Evolutionary conservation across 2,113 vertebrate genomes (phyloP).

Genomic region (Siphamia tubifer): DNA sequence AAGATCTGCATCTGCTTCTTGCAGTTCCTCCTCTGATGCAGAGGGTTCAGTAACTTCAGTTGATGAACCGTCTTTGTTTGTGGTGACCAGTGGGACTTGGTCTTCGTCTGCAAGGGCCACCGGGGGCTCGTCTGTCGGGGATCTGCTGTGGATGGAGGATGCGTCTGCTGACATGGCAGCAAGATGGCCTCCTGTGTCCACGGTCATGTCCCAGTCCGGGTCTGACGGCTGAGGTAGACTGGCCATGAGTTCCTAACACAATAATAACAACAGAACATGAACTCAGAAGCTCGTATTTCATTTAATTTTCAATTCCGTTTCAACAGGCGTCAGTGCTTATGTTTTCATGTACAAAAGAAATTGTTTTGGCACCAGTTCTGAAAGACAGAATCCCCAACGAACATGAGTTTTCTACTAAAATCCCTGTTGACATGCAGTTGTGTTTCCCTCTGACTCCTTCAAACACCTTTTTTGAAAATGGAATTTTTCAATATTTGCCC

Average conservation of each 20-base stretch:
- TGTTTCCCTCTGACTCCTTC: too few species aligned
- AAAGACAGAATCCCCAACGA: too few species aligned
- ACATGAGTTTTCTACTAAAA: too few species aligned
- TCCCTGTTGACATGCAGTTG: too few species aligned
- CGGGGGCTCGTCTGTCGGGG: not conserved
- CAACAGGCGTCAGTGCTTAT: too few species aligned
- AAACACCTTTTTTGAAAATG: too few species aligned
- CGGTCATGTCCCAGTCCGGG: conserved; percentile 86
- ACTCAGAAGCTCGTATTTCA: not conserved
- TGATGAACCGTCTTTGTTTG: conserved; percentile 30
- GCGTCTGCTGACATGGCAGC: conserved; percentile 63
- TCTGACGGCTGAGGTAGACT: conserved; percentile 95
- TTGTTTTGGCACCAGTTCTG: too few species aligned
- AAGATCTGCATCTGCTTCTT: conserved; percentile 81
- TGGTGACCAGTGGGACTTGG: conserved; percentile 19
- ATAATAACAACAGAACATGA: not conserved
- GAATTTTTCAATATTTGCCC: too few species aligned
- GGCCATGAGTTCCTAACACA: conserved; percentile 89
- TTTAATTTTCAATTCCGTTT: too few species aligned
- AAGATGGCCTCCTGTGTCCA: conserved; percentile 75
- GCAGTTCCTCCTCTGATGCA: conserved; percentile 85
- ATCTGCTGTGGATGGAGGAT: conserved; percentile 71
- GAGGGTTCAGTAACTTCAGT: conserved; percentile 82
- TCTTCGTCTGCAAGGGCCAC: conserved; percentile 10
- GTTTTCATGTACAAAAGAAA: too few species aligned